Evolutionary conservation across 1,140 invertebrate species (phyloP).

Genomic region (Drosophila saltans): DNA sequence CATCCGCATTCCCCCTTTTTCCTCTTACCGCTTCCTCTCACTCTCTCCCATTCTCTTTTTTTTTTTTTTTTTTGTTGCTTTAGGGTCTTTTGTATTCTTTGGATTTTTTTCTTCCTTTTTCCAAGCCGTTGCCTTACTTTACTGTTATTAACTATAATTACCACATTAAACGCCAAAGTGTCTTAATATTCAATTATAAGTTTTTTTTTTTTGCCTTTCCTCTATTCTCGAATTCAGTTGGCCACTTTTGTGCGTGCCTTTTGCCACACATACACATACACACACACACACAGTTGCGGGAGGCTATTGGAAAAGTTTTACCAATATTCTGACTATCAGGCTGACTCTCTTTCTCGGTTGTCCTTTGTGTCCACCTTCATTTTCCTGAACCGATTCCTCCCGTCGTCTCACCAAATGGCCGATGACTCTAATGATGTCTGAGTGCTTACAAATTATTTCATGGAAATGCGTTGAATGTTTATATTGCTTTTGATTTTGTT

Average conservation of each 20-base stretch:
- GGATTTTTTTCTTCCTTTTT: slow-evolving; percentile 47
- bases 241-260: slow-evolving; percentile 56
- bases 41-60: neutral
- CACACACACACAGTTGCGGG: slow-evolving; percentile 23
- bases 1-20: neutral
- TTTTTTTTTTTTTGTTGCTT: slow-evolving; percentile 11
- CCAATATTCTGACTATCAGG: slow-evolving; percentile 38
- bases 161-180: slow-evolving; percentile 79
- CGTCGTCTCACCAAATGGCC: neutral
- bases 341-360: too few relatives aligned
- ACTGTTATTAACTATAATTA: slow-evolving; percentile 78
- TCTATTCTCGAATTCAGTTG: slow-evolving; percentile 13
- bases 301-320: slow-evolving; percentile 67
- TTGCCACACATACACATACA: neutral
- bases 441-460: slow-evolving; percentile 78
- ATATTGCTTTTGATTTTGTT: slow-evolving; percentile 70
- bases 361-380: slow-evolving; percentile 22
- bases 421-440: slow-evolving; percentile 60
- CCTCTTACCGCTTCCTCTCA: neutral
- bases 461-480: slow-evolving; percentile 66
- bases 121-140: slow-evolving; percentile 62
- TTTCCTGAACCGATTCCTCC: too few relatives aligned
- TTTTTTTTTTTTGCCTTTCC: slow-evolving; percentile 40
- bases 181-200: slow-evolving; percentile 80
- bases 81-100: slow-evolving; percentile 47